Evolutionary conservation across 2,797 vertebrate species (phyloP).

Genomic region (Microtus obscurus): DNA sequence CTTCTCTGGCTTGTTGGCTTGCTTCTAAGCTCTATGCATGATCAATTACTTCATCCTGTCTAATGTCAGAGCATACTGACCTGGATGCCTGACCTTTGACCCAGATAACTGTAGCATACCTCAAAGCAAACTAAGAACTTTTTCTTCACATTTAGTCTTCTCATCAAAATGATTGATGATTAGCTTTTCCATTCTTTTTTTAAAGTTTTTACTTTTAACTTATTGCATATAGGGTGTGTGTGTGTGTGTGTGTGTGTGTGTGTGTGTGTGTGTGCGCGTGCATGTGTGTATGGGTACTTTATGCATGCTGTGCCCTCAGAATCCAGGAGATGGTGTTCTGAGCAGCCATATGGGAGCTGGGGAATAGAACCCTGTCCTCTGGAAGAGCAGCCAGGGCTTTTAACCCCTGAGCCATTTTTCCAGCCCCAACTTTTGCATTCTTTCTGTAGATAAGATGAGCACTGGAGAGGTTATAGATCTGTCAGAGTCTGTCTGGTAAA

Average conservation of each 20-base stretch:
- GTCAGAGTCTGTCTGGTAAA: background rate
- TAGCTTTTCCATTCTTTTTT: background rate
- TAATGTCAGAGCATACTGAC: background rate
- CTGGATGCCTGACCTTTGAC: slow-evolving; percentile 14
- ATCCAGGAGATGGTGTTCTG: background rate
- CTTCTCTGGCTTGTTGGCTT: background rate
- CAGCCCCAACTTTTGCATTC: background rate
- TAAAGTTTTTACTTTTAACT: background rate
- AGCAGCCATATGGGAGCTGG: background rate
- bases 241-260: background rate
- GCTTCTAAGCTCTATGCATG: background rate
- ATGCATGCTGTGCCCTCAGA: background rate
- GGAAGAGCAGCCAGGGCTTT: background rate
- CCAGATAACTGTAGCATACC: background rate
- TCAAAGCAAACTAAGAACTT: background rate
- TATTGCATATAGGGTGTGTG: background rate
- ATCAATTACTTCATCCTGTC: background rate
- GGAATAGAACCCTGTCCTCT: background rate
- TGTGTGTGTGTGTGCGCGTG: too few species aligned
- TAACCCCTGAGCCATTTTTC: background rate
- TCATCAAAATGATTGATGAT: background rate
- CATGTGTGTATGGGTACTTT: background rate
- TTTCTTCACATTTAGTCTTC: slow-evolving; percentile 32
- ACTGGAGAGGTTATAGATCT: background rate
- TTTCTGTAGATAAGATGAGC: background rate